Evolutionary conservation across 2,113 vertebrate species (phyloP).

Genomic region (Hyla sarda): DNA sequence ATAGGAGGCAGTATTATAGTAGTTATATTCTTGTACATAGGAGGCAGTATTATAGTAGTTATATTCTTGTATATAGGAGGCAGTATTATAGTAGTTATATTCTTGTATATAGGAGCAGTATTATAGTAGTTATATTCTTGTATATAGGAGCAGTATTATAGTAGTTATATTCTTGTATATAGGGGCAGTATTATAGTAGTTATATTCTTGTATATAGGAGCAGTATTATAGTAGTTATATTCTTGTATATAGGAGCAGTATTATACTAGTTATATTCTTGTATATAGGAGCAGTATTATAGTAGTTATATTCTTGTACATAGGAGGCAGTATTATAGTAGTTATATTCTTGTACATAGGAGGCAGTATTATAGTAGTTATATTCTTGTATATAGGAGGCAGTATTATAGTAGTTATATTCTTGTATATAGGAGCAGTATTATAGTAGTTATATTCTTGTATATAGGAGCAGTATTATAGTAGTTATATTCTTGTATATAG

Average conservation of each 20-base stretch:
- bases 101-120: background rate
- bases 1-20: conserved; percentile 11
- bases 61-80: background rate
- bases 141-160: background rate
- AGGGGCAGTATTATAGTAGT: conserved; percentile 1
- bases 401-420: background rate
- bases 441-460: too few species aligned
- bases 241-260: background rate
- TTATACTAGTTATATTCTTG: conserved; percentile 7
- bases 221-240: background rate
- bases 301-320: conserved; percentile 1
- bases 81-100: background rate
- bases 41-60: background rate
- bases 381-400: background rate
- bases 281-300: background rate
- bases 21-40: conserved; percentile 5
- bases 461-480: too few species aligned
- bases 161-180: background rate
- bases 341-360: conserved; percentile 11
- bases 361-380: conserved; percentile 13
- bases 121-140: conserved; percentile 10
- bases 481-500: too few species aligned
- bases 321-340: background rate
- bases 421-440: too few species aligned
- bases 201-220: conserved; percentile 5